A percentile compares a stretch with the other conserved stretches of the same genome.
Conservation (phyloP, 1,140 invertebrate species). For the Drosophila pseudoobscura region DNA sequence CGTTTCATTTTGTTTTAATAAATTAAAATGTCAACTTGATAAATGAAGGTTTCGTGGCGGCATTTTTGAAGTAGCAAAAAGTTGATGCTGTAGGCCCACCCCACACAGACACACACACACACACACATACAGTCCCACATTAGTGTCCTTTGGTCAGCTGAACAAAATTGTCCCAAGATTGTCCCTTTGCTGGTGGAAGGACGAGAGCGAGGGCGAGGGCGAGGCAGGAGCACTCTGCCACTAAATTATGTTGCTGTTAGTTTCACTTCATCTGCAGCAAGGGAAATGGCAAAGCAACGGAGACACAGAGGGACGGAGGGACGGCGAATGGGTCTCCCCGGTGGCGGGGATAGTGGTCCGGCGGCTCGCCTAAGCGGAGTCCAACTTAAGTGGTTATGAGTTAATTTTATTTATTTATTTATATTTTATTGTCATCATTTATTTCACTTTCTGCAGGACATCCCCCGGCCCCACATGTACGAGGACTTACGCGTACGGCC, state of each 20-base stretch:
- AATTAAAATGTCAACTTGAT: constrained; percentile 81
- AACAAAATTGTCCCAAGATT: constrained; percentile 27
- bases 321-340: not conserved
- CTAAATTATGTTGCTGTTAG: constrained; percentile 79
- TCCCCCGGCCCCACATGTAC: not conserved
- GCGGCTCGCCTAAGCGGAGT: constrained; percentile 29
- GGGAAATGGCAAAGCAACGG: constrained; percentile 14
- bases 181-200: constrained; percentile 26
- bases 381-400: constrained; percentile 71
- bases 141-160: constrained; percentile 8
- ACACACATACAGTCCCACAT: constrained; percentile 1
- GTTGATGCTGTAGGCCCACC: constrained; percentile 35
- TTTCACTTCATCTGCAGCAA: constrained; percentile 57
- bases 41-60: constrained; percentile 76
- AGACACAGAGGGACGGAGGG: not conserved
- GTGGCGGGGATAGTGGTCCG: constrained; percentile 10
- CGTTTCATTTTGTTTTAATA: constrained; percentile 80
- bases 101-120: constrained; percentile 4
- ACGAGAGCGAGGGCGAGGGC: not conserved
- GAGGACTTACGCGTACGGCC: no score
- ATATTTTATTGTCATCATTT: constrained; percentile 80
- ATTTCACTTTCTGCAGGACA: constrained; percentile 52
- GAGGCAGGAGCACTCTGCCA: constrained; percentile 7
- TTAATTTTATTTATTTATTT: constrained; percentile 82
- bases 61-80: constrained; percentile 71